Base-by-base conservation (phyloP, 2,888 invertebrate species). In the Eurytoma adleriae region DNA sequence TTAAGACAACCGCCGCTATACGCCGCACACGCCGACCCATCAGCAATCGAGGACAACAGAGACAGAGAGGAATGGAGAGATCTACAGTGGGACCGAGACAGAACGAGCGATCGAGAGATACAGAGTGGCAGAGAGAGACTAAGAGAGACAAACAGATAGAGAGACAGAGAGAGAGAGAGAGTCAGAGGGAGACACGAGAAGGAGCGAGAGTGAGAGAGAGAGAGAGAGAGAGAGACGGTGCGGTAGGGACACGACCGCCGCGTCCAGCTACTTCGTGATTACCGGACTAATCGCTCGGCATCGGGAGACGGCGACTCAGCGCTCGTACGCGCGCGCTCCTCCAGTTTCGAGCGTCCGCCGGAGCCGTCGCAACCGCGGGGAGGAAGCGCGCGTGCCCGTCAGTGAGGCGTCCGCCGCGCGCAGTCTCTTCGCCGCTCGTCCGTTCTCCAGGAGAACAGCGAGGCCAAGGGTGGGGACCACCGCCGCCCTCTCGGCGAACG, bases 321-420 rank as follows among this genome's bases (percentile, higher is more conserved):
- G 27, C 20, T 20, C 40, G 18, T 12, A 4, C 57, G 66, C 13
- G 48, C 18, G 30, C 18, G 24, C 50, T 48, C 16, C 24, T 62
- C 57, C 79, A 79, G 79, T 75, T 75, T 59, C 75, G 79, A 79
- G 59, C 75, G 79, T 57, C 70, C 70, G 67, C 59, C 18, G 78
- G 54, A 40, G 30, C 3, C 30, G 30, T 67, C 78, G 72, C 61
- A 52, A n/a, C 24, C 54, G 71, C 67, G 27, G 24, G 24, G 27
- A 27, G 30, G 62, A 27, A 27, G 12, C 66, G 76, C 40, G 50
- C 24, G 52, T n/a, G n/a, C n/a, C n/a, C n/a, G n/a, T n/a, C n/a
- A n/a, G 62, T 30, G 16, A 62, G 62, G 27, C 59, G 59, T n/a
- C n/a, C n/a, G n/a, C n/a, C n/a, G n/a, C n/a, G n/a, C n/a, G n/a